phyloP scores from a whole-genome alignment of 2,797 vertebrate genomes.

The Pagetopsis macropterus region DNA sequence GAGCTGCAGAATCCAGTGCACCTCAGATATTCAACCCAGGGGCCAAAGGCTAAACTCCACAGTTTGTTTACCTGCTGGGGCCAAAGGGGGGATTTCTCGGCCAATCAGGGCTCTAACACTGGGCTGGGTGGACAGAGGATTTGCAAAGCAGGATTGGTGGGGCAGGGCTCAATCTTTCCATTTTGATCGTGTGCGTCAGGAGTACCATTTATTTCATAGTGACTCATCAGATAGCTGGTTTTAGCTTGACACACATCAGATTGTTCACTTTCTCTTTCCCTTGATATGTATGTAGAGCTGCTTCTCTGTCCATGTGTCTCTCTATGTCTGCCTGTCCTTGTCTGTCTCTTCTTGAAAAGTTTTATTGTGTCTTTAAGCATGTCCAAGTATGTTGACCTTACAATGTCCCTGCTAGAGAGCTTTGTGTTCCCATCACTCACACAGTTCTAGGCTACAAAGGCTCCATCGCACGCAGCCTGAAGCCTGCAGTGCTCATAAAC shows the following conservation, averaged over 20 bases:
- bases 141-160: slow-evolving; percentile 30
- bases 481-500: background rate
- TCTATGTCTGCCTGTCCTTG: background rate
- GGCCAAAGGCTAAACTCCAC: slow-evolving; percentile 67
- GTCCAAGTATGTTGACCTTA: slow-evolving; percentile 14
- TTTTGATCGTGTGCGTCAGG: slow-evolving; percentile 48
- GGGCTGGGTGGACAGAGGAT: slow-evolving; percentile 23
- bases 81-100: slow-evolving; percentile 31
- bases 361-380: background rate
- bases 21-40: slow-evolving; percentile 53
- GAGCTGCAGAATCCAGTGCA: slow-evolving; percentile 71
- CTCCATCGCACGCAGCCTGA: slow-evolving; percentile 10
- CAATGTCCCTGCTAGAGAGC: slow-evolving; percentile 8
- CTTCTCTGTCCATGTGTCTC: background rate
- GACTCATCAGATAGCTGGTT: slow-evolving; percentile 27
- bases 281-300: background rate
- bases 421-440: slow-evolving; percentile 10
- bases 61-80: slow-evolving; percentile 78
- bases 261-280: background rate
- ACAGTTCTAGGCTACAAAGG: slow-evolving; percentile 1
- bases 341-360: background rate
- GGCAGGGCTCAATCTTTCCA: slow-evolving; percentile 63
- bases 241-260: slow-evolving; percentile 11
- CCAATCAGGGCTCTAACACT: slow-evolving; percentile 21
- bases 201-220: slow-evolving; percentile 45